These are phyloP conservation scores for Xanthia icteritia DNA, from an alignment of 2,888 invertebrate genomes.

Conservation along the genomic window DNA sequence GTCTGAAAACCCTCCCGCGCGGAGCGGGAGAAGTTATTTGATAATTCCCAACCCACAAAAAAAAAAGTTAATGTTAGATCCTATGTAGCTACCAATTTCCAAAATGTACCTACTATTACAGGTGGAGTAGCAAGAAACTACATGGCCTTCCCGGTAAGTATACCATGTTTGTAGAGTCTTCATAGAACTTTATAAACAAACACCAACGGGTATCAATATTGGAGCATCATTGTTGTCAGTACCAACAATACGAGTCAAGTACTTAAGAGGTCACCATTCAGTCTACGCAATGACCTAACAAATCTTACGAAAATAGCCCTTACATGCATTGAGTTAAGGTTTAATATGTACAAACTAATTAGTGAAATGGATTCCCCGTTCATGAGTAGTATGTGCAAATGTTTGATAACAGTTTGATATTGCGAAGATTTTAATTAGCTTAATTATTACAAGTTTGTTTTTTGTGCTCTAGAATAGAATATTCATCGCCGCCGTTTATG, in stretches of 20 bases:
- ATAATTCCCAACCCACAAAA: no score
- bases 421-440: constrained; percentile 44
- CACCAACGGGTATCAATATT: constrained; percentile 11
- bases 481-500: neutral
- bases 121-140: neutral
- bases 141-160: neutral
- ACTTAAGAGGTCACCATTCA: constrained; percentile 31
- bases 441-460: constrained; percentile 28
- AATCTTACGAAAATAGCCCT: constrained; percentile 26
- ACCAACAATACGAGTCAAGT: constrained; percentile 4
- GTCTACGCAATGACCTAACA: neutral
- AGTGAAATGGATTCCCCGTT: constrained; percentile 56
- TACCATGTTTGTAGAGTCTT: neutral
- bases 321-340: constrained; percentile 18
- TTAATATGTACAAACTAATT: constrained; percentile 58
- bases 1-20: no score
- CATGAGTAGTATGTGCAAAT: constrained; percentile 43
- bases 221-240: constrained; percentile 7
- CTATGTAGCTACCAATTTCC: neutral
- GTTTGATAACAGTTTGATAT: constrained; percentile 55
- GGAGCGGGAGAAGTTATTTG: no score
- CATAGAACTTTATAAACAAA: constrained; percentile 2
- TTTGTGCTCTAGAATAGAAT: neutral
- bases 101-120: neutral
- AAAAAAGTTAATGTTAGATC: neutral